phyloP scores from a whole-genome alignment of 1,140 invertebrate species.

The Drosophila rufa region DNA sequence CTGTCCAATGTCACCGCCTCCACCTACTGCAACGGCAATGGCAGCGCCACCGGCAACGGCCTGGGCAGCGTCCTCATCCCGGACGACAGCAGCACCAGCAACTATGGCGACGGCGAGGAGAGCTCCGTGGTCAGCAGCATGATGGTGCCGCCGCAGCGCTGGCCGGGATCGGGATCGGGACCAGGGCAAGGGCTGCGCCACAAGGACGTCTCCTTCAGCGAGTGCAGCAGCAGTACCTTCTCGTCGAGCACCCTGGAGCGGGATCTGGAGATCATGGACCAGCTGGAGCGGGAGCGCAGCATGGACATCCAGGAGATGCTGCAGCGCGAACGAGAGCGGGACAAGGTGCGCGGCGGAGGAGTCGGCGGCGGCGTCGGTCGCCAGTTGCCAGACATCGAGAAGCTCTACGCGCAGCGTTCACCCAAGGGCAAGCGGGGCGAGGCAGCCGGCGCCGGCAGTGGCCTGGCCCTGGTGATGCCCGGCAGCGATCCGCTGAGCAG shows the following conservation, averaged over 20 bases:
- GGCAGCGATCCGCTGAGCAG: slow-evolving; percentile 70
- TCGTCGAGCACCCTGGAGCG: slow-evolving; percentile 80
- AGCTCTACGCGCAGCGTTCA: slow-evolving; percentile 74
- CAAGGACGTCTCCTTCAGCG: slow-evolving; percentile 78
- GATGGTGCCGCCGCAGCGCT: slow-evolving; percentile 71
- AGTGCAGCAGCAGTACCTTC: slow-evolving; percentile 77
- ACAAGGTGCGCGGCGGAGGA: slow-evolving; percentile 52
- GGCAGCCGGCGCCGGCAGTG: slow-evolving; percentile 23
- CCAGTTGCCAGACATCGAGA: slow-evolving; percentile 77
- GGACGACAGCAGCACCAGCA: slow-evolving; percentile 78
- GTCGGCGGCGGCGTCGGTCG: slow-evolving; percentile 45
- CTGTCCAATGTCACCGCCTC: slow-evolving; percentile 79
- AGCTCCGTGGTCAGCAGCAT: slow-evolving; percentile 81
- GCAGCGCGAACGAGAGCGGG: slow-evolving; percentile 68
- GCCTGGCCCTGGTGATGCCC: slow-evolving; percentile 56
- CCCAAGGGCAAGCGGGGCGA: slow-evolving; percentile 60
- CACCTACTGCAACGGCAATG: slow-evolving; percentile 75
- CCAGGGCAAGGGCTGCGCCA: slow-evolving; percentile 33
- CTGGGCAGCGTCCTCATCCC: slow-evolving; percentile 22
- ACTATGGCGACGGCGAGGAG: slow-evolving; percentile 81
- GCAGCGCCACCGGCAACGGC: slow-evolving; percentile 8
- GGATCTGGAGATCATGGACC: slow-evolving; percentile 82
- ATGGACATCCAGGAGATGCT: slow-evolving; percentile 84
- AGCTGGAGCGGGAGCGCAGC: slow-evolving; percentile 81
- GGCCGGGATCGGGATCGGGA: slow-evolving; percentile 38